These are phyloP conservation scores for Pygoscelis adeliae DNA, from an alignment of 2,113 vertebrate genomes.

Conservation along the genomic window DNA sequence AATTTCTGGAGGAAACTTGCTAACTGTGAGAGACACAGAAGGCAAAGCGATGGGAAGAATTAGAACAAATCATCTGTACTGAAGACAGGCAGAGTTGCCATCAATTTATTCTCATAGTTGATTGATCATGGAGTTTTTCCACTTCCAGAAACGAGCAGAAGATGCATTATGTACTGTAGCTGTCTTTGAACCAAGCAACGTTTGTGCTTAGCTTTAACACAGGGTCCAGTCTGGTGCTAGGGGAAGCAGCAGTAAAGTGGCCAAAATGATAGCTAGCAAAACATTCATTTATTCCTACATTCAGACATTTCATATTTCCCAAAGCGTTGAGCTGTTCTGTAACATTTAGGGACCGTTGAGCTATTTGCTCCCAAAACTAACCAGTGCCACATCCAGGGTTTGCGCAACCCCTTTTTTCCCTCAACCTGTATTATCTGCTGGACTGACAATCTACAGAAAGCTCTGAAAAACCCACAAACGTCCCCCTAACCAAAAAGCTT, in stretches of 20 bases:
- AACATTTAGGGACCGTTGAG: accelerated
- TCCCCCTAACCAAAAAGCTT: not conserved
- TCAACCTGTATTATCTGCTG: not conserved
- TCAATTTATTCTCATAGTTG: not conserved
- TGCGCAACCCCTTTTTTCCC: not conserved
- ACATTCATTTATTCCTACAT: not conserved
- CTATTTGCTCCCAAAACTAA: not conserved
- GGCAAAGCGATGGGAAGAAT: not conserved
- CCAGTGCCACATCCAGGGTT: not conserved
- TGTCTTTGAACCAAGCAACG: not conserved
- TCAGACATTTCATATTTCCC: not conserved
- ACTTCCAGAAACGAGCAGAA: not conserved
- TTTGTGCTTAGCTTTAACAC: not conserved
- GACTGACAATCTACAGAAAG: not conserved
- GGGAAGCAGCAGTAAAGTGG: not conserved
- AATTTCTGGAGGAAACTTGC: not conserved
- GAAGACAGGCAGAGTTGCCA: not conserved
- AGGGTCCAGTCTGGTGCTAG: not conserved
- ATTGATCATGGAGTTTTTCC: not conserved
- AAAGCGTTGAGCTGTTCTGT: not conserved
- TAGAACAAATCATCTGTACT: not conserved
- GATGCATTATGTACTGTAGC: not conserved
- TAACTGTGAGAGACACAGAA: not conserved
- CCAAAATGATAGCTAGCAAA: not conserved
- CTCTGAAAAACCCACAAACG: not conserved